A percentile compares a stretch with the other conserved stretches of the same genome.
These are phyloP conservation scores for Bucco capensis DNA, from an alignment of 2,113 vertebrate species.

Conservation along the genomic window DNA sequence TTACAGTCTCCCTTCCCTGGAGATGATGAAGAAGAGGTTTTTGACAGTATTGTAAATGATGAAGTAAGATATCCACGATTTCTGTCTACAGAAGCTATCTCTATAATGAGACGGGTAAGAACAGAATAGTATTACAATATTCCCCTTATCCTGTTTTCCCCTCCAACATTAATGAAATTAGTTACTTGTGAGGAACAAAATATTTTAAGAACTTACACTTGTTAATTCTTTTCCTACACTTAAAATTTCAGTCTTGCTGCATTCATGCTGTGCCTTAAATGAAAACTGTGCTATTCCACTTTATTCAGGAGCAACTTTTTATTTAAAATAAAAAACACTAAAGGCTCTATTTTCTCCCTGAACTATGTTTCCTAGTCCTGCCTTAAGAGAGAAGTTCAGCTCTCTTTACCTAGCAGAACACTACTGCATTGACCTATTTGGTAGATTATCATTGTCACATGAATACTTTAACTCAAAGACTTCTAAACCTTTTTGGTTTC, in stretches of 20 bases:
- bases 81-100: slow-evolving; percentile 96
- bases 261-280: not conserved
- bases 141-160: not conserved
- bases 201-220: not conserved
- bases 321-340: not conserved
- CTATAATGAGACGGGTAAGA: slow-evolving; percentile 96
- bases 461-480: slow-evolving; percentile 15
- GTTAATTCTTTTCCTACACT: not conserved
- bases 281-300: not conserved
- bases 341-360: not conserved
- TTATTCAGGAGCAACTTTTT: not conserved
- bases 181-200: not conserved
- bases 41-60: slow-evolving; percentile 99
- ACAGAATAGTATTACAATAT: not conserved
- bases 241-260: not conserved
- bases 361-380: not conserved
- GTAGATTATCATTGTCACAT: slow-evolving; percentile 44
- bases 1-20: slow-evolving; percentile 94
- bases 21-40: slow-evolving; percentile 98
- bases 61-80: slow-evolving; percentile 97
- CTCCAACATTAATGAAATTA: not conserved
- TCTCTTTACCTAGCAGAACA: not conserved
- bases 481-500: not conserved
- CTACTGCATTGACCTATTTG: not conserved
- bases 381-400: not conserved